Percentiles rank a stretch among this genome's conserved stretches.
These are phyloP conservation scores for Drosophila pegasa DNA, from an alignment of 2,888 invertebrate species.

Conservation along the genomic window DNA sequence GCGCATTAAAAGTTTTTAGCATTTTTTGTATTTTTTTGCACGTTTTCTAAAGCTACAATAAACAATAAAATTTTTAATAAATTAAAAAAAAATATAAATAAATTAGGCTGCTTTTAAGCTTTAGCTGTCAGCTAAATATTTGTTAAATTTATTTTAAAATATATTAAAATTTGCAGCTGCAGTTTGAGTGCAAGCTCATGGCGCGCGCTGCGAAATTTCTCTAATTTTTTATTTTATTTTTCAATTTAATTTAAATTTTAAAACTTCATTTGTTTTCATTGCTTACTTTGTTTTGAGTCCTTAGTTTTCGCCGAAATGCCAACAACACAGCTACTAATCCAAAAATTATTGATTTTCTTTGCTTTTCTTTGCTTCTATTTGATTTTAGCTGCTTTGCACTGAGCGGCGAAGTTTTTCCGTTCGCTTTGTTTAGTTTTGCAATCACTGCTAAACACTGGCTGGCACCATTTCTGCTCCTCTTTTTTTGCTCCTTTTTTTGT, in stretches of 20 bases:
- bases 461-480: slow-evolving; percentile 22
- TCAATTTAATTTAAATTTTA: neutral
- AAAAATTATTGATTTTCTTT: slow-evolving; percentile 81
- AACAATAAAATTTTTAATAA: neutral
- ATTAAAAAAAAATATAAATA: neutral
- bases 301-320: slow-evolving; percentile 31
- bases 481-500: too few relatives aligned
- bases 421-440: slow-evolving; percentile 57
- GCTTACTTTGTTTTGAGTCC: slow-evolving; percentile 68
- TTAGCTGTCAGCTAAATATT: neutral
- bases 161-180: too few relatives aligned
- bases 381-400: slow-evolving; percentile 9
- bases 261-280: slow-evolving; percentile 5
- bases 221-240: too few relatives aligned
- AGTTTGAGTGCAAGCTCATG: neutral
- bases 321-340: slow-evolving; percentile 81
- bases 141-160: neutral
- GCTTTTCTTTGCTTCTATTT: slow-evolving; percentile 19
- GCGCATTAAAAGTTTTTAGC: slow-evolving; percentile 20
- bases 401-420: slow-evolving; percentile 32
- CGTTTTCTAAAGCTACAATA: slow-evolving; percentile 39
- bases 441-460: slow-evolving; percentile 24
- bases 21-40: slow-evolving; percentile 26
- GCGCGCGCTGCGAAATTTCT: neutral
- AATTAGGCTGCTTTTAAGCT: neutral